phyloP scores from a whole-genome alignment of 37 sponge, comb jelly and placozoan species.

The Hormiphora californensis region DNA sequence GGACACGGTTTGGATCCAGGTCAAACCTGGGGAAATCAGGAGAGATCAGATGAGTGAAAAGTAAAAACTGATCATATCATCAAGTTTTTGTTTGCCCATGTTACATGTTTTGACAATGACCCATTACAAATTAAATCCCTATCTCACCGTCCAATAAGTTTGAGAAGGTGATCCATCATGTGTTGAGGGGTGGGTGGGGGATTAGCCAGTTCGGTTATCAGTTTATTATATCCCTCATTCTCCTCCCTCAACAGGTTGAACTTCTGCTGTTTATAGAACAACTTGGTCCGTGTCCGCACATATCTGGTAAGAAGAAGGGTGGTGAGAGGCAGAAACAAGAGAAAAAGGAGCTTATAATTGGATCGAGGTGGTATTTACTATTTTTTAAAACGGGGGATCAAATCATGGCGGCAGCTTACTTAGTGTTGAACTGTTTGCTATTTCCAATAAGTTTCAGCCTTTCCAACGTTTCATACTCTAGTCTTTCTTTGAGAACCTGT shows the following conservation, averaged over 20 bases:
- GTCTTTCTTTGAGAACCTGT: constrained; percentile 81
- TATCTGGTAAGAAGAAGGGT: not conserved
- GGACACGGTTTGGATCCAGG: constrained; percentile 93
- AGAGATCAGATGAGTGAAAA: not conserved
- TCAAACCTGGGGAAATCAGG: constrained; percentile 62
- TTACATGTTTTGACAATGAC: not conserved
- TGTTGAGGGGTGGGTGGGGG: constrained; percentile 25
- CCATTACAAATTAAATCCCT: not conserved
- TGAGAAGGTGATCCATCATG: constrained; percentile 53
- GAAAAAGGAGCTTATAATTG: not conserved
- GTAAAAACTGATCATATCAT: constrained; percentile 58
- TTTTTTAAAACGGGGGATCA: not conserved
- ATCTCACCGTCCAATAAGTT: constrained; percentile 22
- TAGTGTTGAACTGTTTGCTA: constrained; percentile 67
- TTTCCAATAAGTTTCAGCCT: constrained; percentile 67
- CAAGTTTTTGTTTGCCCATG: too few relatives aligned
- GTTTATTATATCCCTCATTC: constrained; percentile 93
- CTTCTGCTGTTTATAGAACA: constrained; percentile 94
- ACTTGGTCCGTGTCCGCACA: constrained; percentile 34
- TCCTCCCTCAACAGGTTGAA: constrained; percentile 97
- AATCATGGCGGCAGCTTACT: not conserved
- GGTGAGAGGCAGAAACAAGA: not conserved
- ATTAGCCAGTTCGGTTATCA: constrained; percentile 76
- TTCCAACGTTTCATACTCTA: constrained; percentile 87
- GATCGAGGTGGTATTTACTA: not conserved